Conservation (phyloP, 1,140 invertebrate genomes). For the Cheumatopsyche charites region DNA sequence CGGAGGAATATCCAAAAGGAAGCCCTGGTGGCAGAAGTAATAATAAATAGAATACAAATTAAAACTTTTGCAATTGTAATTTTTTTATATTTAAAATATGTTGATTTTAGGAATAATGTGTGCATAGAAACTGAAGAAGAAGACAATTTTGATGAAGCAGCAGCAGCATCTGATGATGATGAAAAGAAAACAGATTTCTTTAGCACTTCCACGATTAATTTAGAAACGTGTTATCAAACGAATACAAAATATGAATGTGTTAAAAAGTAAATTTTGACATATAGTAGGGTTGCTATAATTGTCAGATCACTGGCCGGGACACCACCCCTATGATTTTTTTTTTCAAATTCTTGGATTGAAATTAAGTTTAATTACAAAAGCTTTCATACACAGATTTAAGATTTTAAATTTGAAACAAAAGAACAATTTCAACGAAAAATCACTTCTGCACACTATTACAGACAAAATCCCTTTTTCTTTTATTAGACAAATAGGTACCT, state of each 20-base stretch:
- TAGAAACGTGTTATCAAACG: conserved; percentile 10
- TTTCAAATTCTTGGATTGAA: too few relatives aligned
- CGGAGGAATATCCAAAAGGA: background rate
- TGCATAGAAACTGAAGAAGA: conserved; percentile 22
- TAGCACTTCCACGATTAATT: background rate
- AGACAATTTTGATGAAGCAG: background rate
- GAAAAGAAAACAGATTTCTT: background rate
- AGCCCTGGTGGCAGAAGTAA: conserved; percentile 1
- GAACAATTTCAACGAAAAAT: background rate
- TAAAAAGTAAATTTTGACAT: background rate
- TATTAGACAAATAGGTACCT: too few relatives aligned
- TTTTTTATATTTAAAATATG: conserved; percentile 1
- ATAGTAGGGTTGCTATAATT: too few relatives aligned
- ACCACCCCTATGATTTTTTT: too few relatives aligned
- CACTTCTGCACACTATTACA: too few relatives aligned
- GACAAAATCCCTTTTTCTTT: too few relatives aligned
- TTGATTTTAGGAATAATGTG: conserved; percentile 1
- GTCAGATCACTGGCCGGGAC: too few relatives aligned
- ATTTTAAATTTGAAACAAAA: too few relatives aligned
- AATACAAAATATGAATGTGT: conserved; percentile 19
- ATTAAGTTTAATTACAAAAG: too few relatives aligned
- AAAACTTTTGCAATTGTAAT: background rate
- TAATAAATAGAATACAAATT: background rate
- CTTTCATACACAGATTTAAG: too few relatives aligned
- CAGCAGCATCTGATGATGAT: background rate